Percentiles rank a stretch among this genome's conserved stretches.
These are phyloP conservation scores for Andrena flavipes DNA, from an alignment of 2,888 invertebrate species.

Conservation along the genomic window DNA sequence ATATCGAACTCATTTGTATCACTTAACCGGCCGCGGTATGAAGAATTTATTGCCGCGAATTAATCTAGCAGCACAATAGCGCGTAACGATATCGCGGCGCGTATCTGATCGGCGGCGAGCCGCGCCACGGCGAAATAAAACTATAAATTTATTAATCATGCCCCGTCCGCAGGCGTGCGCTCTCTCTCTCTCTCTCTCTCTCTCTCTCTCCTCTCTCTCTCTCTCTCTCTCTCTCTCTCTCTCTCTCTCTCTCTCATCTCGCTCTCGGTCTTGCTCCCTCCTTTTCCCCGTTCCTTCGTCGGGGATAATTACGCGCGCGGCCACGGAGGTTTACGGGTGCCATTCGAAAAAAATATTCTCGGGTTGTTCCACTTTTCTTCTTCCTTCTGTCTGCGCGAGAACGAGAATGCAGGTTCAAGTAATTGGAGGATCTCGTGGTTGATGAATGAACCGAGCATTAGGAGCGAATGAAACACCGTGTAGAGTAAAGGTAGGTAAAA, in stretches of 20 bases:
- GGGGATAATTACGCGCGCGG: constrained; percentile 44
- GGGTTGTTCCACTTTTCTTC: constrained; percentile 25
- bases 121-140: constrained; percentile 56
- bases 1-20: constrained; percentile 65
- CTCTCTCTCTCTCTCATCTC: not conserved
- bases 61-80: constrained; percentile 65
- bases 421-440: constrained; percentile 18
- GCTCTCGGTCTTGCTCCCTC: not conserved
- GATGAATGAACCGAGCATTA: not conserved
- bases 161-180: not conserved
- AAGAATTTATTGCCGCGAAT: constrained; percentile 64
- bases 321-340: not conserved
- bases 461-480: constrained; percentile 5
- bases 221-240: not conserved
- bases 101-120: constrained; percentile 57
- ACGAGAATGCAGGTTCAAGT: not conserved
- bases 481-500: too few species aligned
- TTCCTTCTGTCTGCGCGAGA: not conserved
- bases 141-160: constrained; percentile 62
- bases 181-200: not conserved
- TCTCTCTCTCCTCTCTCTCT: not conserved
- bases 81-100: constrained; percentile 60
- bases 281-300: constrained; percentile 25
- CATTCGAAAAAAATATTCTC: not conserved
- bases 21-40: constrained; percentile 54